Conservation (phyloP, 2,888 invertebrate species). For the Hirtodrosophila alboralis region DNA sequence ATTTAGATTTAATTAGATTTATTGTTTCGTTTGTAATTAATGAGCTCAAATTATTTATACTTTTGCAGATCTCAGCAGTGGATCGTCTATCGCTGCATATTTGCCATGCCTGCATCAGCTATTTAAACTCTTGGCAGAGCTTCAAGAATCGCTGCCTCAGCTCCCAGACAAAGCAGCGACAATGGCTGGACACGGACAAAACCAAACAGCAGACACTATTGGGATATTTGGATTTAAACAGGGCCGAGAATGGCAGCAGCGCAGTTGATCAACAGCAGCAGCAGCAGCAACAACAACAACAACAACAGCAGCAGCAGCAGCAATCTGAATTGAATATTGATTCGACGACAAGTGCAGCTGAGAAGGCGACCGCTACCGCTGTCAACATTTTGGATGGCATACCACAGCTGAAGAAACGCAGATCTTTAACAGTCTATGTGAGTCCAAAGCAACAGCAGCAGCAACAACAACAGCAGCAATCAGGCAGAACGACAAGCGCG, state of each 20-base stretch:
- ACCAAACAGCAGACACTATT: conserved; percentile 52
- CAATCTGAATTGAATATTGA: conserved; percentile 45
- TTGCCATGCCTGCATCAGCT: conserved; percentile 84
- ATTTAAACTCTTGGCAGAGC: conserved; percentile 84
- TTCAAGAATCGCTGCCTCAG: conserved; percentile 84
- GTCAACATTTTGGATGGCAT: conserved; percentile 82
- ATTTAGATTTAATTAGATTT: no score
- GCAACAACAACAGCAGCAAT: conserved; percentile 36
- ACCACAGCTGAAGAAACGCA: conserved; percentile 82
- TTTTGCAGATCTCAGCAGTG: conserved; percentile 79
- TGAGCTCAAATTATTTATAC: neutral
- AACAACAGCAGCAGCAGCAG: conserved; percentile 46
- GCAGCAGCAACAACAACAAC: conserved; percentile 26
- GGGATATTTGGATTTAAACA: conserved; percentile 65
- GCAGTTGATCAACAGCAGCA: conserved; percentile 26
- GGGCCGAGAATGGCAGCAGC: conserved; percentile 61
- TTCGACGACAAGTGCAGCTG: conserved; percentile 39
- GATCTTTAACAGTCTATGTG: conserved; percentile 83
- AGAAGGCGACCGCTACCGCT: conserved; percentile 56
- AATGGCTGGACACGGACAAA: conserved; percentile 80
- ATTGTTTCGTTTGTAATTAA: neutral
- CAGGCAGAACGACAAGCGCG: conserved; percentile 35
- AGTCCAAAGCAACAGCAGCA: conserved; percentile 73
- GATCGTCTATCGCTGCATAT: conserved; percentile 83
- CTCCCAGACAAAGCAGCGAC: conserved; percentile 83